Conservation (phyloP, 2,113 vertebrate genomes). For the Bos indicus region DNA sequence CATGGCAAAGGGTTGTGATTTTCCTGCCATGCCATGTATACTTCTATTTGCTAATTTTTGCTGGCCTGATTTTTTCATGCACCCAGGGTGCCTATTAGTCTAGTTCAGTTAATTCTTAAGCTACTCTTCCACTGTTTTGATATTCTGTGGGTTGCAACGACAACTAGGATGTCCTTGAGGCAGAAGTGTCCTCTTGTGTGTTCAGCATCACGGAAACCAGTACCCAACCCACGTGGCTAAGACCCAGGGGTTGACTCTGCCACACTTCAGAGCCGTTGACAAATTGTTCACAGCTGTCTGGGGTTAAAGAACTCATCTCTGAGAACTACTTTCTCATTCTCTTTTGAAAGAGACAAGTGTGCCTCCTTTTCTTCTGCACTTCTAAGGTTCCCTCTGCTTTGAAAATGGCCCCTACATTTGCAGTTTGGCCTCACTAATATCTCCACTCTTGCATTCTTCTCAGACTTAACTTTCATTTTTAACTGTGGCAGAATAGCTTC, state of each 20-base stretch:
- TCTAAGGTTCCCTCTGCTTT: not conserved
- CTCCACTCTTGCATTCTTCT: not conserved
- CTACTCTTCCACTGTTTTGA: not conserved
- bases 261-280: not conserved
- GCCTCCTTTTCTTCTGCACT: not conserved
- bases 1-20: not conserved
- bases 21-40: not conserved
- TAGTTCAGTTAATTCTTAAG: not conserved
- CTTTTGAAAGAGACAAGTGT: not conserved
- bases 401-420: not conserved
- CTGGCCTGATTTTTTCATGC: not conserved
- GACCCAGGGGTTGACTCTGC: not conserved
- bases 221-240: not conserved
- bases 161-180: not conserved
- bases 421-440: not conserved
- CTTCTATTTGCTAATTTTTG: not conserved
- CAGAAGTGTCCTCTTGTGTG: not conserved
- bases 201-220: not conserved
- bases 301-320: not conserved
- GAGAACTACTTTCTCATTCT: not conserved
- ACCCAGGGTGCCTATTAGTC: not conserved
- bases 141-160: not conserved
- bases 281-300: slow-evolving; percentile 43
- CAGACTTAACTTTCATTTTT: not conserved
- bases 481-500: not conserved